These are phyloP conservation scores for Adineta ricciae DNA, from an alignment of 2,888 invertebrate genomes.

Conservation along the genomic window DNA sequence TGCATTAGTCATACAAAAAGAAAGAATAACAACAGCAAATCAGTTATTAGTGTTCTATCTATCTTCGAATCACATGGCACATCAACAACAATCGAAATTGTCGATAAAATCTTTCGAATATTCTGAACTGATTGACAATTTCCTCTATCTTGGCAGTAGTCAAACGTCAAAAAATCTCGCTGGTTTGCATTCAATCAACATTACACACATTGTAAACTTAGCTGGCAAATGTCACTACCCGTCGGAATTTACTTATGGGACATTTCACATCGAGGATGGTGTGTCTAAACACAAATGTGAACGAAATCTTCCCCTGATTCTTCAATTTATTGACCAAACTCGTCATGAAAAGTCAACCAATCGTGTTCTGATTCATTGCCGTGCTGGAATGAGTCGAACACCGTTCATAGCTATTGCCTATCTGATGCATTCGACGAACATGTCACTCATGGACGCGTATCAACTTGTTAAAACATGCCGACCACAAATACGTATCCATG, in stretches of 20 bases:
- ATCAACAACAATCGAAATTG: neutral
- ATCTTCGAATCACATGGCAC: too few species aligned
- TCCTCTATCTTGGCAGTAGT: constrained; percentile 23
- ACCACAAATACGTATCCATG: constrained; percentile 23
- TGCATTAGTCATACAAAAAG: neutral
- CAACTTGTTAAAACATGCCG: constrained; percentile 8
- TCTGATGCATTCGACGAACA: constrained; percentile 8
- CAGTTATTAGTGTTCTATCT: too few species aligned
- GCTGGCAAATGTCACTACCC: constrained; percentile 24
- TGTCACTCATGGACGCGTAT: neutral
- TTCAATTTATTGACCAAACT: constrained; percentile 15
- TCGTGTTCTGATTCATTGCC: constrained; percentile 22
- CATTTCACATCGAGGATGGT: constrained; percentile 26
- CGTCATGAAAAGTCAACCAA: constrained; percentile 5
- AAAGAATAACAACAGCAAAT: too few species aligned
- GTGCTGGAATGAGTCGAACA: constrained; percentile 27
- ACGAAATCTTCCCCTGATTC: neutral
- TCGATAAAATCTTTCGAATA: constrained; percentile 20
- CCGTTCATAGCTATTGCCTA: constrained; percentile 23
- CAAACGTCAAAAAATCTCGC: constrained; percentile 20
- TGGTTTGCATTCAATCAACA: constrained; percentile 4
- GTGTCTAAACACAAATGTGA: neutral
- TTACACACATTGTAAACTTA: constrained; percentile 22
- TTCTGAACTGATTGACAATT: constrained; percentile 21
- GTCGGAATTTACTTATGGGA: constrained; percentile 19